A percentile compares a stretch with the other conserved stretches of the same genome.
Conservation (phyloP, 23 tunicate genomes). For the Halocynthia roretzi region DNA sequence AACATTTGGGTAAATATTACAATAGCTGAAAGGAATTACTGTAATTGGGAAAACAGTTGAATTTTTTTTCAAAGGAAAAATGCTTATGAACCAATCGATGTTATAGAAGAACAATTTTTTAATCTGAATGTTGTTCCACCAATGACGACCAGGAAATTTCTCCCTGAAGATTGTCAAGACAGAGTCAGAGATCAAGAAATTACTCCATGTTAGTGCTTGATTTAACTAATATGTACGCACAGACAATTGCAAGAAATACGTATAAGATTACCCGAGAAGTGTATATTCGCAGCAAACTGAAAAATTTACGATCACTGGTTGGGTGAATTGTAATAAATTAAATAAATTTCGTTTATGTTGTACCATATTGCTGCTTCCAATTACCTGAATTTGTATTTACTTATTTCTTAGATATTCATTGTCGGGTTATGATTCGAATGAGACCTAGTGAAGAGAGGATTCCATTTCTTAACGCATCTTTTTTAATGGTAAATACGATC, state of each 20-base stretch:
- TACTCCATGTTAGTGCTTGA: not conserved
- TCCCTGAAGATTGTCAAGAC: not conserved
- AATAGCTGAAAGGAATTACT: not conserved
- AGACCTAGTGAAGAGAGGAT: conserved; percentile 1
- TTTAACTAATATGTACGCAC: not conserved
- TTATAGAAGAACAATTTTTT: conserved; percentile 4
- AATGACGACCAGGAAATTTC: not conserved
- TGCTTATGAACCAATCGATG: not conserved
- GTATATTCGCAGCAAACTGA: too few relatives aligned
- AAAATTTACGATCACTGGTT: too few relatives aligned
- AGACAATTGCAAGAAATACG: too few relatives aligned
- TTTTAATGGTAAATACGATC: not conserved
- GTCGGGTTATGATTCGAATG: conserved; percentile 1
- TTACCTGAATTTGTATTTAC: not conserved
- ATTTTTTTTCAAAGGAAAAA: not conserved
- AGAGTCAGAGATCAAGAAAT: conserved; percentile 3
- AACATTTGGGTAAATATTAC: not conserved
- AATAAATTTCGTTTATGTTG: too few relatives aligned
- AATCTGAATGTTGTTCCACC: not conserved
- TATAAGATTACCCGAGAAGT: too few relatives aligned
- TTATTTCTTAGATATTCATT: not conserved
- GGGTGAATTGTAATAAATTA: too few relatives aligned
- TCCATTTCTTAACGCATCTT: conserved; percentile 1
- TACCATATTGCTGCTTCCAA: too few relatives aligned
- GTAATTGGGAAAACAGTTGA: not conserved